Base-by-base conservation (phyloP, 1,140 invertebrate genomes). In the Drosophila navojoa region DNA sequence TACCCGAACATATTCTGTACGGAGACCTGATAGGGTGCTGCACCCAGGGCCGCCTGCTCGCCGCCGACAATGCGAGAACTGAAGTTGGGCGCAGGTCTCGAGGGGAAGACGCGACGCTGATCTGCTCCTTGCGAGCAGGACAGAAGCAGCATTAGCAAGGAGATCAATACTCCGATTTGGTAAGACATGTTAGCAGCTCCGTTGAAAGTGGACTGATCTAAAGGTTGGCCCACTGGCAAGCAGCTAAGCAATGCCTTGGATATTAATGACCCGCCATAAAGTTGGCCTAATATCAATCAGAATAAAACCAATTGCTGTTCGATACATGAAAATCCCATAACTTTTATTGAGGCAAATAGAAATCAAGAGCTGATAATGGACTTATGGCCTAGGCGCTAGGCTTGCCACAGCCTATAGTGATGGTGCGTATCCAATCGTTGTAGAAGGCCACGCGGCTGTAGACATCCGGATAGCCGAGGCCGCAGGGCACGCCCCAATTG, bases 401-500 rank as follows among this genome's bases (percentile, higher is more conserved):
- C 35, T 38, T 6, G 27, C 54, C 62, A 54, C 81, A 87, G 38
- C 87, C 87, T 6, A 62, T 71, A 3, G 74, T 91, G 82, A 76
- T 79, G 67, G 82, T 89, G 40, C 90, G 80, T 27, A 91, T 90
- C 90, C 90, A 91, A 70, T 92, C 91, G 42, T 82, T 64, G 66
- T 93, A 92, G 71, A 91, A 91, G 59, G 80, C 66, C 13, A 91
- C 59, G 4, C 89, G 79, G 0, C 92, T 91, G 71, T 93, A 94
- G 22, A 94, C 93, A 76, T 94, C 94, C 19, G 93, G 94, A 54
- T 87, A 91, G 44, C 92, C 93, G n/a, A 42, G 72, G 4, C 92
- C 94, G 67, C 94, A 94, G n/a, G 94, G 93, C 10, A 92, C 86
- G 32, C 94, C 94, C 89, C 93, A 94, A 27, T 93, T 94, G 40